phyloP scores from a whole-genome alignment of 1,140 invertebrate species.

The Chlorops oryzae region DNA sequence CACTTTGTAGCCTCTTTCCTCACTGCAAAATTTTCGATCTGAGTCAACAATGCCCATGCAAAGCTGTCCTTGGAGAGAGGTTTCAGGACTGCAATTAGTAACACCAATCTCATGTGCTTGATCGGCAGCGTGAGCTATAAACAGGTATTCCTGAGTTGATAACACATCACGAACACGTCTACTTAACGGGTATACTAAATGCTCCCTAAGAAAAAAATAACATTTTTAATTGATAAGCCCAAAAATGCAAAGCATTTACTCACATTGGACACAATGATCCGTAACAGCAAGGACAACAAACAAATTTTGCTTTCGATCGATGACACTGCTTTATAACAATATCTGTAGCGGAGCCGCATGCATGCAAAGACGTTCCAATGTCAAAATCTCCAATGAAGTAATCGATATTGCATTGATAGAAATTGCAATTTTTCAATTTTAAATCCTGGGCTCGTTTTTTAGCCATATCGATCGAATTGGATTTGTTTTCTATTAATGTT shows the following conservation, averaged over 20 bases:
- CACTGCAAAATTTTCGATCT: constrained; percentile 69
- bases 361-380: constrained; percentile 83
- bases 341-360: constrained; percentile 91
- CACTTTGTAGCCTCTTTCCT: constrained; percentile 69
- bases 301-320: constrained; percentile 69
- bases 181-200: constrained; percentile 70
- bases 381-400: constrained; percentile 74
- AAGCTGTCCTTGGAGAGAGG: constrained; percentile 64
- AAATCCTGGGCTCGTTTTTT: constrained; percentile 63
- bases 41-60: constrained; percentile 88
- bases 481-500: constrained; percentile 88
- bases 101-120: constrained; percentile 73
- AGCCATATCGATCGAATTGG: constrained; percentile 74
- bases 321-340: constrained; percentile 83
- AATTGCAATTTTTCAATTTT: constrained; percentile 66
- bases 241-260: too few species aligned
- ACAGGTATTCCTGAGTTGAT: constrained; percentile 63
- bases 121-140: constrained; percentile 82
- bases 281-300: constrained; percentile 92
- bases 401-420: constrained; percentile 82
- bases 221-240: too few species aligned
- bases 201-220: too few species aligned
- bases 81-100: constrained; percentile 47
- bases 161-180: constrained; percentile 51
- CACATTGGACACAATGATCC: constrained; percentile 67